Conservation (phyloP, 2,888 invertebrate species). For the Apamea epomidion region DNA sequence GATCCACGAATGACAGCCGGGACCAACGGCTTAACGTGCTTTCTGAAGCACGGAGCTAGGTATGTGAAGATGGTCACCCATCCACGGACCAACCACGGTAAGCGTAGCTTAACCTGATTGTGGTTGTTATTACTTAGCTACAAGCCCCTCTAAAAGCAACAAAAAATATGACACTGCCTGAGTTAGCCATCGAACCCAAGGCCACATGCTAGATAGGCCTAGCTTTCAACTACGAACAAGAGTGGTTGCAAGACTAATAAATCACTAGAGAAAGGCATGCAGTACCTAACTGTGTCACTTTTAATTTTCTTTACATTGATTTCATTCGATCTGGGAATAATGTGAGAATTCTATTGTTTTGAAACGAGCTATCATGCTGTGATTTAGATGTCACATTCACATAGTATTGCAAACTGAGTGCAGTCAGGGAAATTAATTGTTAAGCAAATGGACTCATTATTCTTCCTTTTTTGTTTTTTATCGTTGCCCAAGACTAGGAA, state of each 20-base stretch:
- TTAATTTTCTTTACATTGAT: conserved; percentile 57
- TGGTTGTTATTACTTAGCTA: no score
- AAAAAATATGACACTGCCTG: background rate
- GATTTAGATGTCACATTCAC: conserved; percentile 4
- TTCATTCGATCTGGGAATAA: conserved; percentile 47
- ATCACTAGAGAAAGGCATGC: conserved; percentile 45
- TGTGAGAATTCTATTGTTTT: conserved; percentile 47
- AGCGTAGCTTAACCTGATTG: no score
- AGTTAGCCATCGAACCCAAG: conserved; percentile 7
- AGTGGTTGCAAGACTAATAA: conserved; percentile 13
- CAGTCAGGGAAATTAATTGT: background rate
- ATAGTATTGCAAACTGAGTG: background rate
- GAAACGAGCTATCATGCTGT: conserved; percentile 1
- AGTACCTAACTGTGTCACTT: conserved; percentile 36
- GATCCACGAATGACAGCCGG: no score
- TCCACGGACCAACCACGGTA: no score
- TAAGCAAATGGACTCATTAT: background rate
- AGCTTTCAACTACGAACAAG: conserved; percentile 13
- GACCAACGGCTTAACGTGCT: no score
- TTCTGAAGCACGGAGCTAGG: no score
- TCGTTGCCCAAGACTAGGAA: no score
- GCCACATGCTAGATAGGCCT: background rate
- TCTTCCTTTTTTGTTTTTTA: no score
- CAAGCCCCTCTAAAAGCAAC: background rate
- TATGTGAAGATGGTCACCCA: no score